Base-by-base conservation (phyloP, 2,888 invertebrate species). In the Chymomyza caudatula region DNA sequence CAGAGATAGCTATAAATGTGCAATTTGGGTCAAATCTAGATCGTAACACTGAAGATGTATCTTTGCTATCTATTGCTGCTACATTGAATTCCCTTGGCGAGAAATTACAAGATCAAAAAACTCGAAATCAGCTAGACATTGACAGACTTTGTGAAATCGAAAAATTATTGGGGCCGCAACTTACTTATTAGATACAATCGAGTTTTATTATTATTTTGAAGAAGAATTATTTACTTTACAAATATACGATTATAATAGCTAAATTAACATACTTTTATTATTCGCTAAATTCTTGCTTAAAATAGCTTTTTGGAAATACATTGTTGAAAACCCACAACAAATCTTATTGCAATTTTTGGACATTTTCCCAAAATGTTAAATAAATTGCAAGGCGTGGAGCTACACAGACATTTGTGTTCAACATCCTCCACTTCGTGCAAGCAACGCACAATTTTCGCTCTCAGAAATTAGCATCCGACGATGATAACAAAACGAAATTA, bases 141-240 rank as follows among this genome's bases (percentile, higher is more conserved):
- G 75, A 86, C 64, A 63, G 82, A 49, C 69, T 82, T 8, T 73
- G 69, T 53, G 82, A 86, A 71, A 82, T 82, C 4, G 82, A 86
- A 17, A 85, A 82, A 52, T 76, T 82, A 11, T 55, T 82, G 20
- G 83, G 83, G 0, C 54, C 69, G 19, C 51, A 51, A 51, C 0
- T 51, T 5, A 51, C 19, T 20, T 2, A 2, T 57, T 57, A 25
- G 5, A 47, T 2, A 19, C 37, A 15, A 15, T 15, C n/a, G 0
- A 47, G 15, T 0, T 44, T 1, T 44, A 19, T 17, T 47, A 6
- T 47, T 2, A 47, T 47, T 19, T 0, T 4, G n/a, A 47, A n/a
- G n/a, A 47, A 17, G 4, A 11, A 11, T 37, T 8, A 37, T 11
- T 37, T 11, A 37, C 11, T 25, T 6, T 25, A 6, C 5, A 11